Percentiles rank a stretch among this genome's conserved stretches.
Evolutionary conservation across 2,888 invertebrate genomes (phyloP).

Genomic region (Sphinx pinastri): DNA sequence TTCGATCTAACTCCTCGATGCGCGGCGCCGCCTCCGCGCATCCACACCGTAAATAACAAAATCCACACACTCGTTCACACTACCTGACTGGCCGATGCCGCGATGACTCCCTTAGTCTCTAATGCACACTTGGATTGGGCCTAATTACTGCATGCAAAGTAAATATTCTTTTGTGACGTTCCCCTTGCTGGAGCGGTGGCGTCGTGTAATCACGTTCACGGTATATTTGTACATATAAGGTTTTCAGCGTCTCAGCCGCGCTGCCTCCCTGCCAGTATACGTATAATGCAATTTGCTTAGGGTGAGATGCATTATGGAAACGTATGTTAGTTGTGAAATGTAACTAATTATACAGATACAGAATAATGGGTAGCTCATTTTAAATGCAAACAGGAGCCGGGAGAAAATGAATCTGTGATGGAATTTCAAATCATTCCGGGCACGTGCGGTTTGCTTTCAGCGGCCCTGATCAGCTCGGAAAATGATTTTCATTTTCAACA

Average conservation of each 20-base stretch:
- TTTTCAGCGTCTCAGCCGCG: not conserved
- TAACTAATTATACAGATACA: constrained; percentile 11
- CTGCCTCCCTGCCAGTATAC: constrained; percentile 41
- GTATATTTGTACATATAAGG: constrained; percentile 6
- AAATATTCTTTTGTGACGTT: constrained; percentile 35
- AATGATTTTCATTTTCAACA: not conserved
- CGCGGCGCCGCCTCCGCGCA: constrained; percentile 67
- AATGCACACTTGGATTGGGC: constrained; percentile 52
- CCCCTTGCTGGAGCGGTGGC: constrained; percentile 20
- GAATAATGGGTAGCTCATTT: constrained; percentile 44
- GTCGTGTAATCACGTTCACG: constrained; percentile 4
- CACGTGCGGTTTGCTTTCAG: constrained; percentile 71
- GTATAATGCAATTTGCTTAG: constrained; percentile 49
- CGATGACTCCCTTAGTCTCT: constrained; percentile 34
- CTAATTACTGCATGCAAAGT: constrained; percentile 50
- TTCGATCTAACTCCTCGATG: constrained; percentile 77
- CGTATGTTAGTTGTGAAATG: constrained; percentile 11
- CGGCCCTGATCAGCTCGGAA: constrained; percentile 55
- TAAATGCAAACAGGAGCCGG: constrained; percentile 60
- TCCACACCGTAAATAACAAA: constrained; percentile 75
- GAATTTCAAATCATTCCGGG: constrained; percentile 49
- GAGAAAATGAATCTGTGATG: constrained; percentile 48
- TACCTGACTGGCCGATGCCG: constrained; percentile 57
- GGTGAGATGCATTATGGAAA: constrained; percentile 50
- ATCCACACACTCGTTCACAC: constrained; percentile 65